Evolutionary conservation across 2,113 vertebrate genomes (phyloP), one percentile per base, ranked within the genome.

Genomic region (Oryzias javanicus): DNA sequence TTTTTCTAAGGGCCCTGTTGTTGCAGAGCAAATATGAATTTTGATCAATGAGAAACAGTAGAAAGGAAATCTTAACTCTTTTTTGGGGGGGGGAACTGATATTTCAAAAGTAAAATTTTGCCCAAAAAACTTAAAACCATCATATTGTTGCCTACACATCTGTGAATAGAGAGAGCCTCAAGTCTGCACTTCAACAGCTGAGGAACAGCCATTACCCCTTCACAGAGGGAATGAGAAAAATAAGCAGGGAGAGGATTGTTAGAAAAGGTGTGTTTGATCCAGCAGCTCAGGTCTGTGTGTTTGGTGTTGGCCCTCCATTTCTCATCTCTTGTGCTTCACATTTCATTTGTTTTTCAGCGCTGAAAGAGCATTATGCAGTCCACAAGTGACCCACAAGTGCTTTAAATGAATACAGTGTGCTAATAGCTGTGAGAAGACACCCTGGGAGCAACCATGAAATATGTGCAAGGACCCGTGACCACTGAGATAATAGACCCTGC

Each of bases 381-480:
- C 74, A 68, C 69, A 52, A 77, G 81, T 69, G 76, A 79, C 78
- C 79, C 74, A 56, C 44, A 74, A 86, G 69, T 72, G 85, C 72
- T 79, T 75, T 66, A 74, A 85, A 80, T 83, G 85, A 85, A 79
- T 83, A 75, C 70, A 47, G 73, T 49, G 70, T 63, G 66, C 79
- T 86, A 87, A 88, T 83, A 73, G 85, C 82, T 74, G 73, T 67
- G 83, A 81, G 79, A 81, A 76, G 83, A 86, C 79, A 81, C 82
- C 78, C 84, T 52, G 54, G 66, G 78, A 82, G 82, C 62, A 67
- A 69, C 86, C 86, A 86, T 91, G 88, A 91, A 90, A 90, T 82
- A 86, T 88, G 90, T 90, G 87, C 87, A 88, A 75, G 78, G 76
- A 89, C 80, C 85, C 87, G 89, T 91, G 88, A 91, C 90, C 71